Evolutionary conservation across 2,888 invertebrate genomes (phyloP).

Genomic region (Acronicta alni): DNA sequence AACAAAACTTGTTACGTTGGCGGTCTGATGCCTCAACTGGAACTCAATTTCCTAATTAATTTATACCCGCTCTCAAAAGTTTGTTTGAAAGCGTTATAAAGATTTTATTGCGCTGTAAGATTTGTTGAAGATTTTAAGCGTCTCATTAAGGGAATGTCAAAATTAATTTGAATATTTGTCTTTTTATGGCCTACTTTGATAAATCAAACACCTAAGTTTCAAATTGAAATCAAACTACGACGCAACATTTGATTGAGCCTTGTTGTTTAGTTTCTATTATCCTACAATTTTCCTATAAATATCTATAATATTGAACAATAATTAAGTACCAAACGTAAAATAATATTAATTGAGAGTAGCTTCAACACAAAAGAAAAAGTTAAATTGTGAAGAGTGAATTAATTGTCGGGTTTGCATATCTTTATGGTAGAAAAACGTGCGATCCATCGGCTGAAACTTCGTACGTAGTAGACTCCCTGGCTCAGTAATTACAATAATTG

Average conservation of each 20-base stretch:
- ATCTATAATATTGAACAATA: too few relatives aligned
- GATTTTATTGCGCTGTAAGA: constrained; percentile 63
- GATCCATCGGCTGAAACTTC: not conserved
- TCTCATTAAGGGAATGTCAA: constrained; percentile 33
- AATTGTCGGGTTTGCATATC: too few relatives aligned
- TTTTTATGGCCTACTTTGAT: not conserved
- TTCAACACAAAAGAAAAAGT: too few relatives aligned
- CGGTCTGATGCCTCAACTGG: constrained; percentile 69
- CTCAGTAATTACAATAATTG: not conserved
- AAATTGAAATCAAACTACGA: too few relatives aligned
- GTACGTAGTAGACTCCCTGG: not conserved
- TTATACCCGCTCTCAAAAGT: constrained; percentile 70
- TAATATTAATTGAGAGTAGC: too few relatives aligned
- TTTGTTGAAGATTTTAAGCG: constrained; percentile 38
- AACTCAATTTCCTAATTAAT: constrained; percentile 77
- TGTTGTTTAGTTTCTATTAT: too few relatives aligned
- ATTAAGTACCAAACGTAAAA: too few relatives aligned
- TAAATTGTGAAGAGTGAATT: too few relatives aligned
- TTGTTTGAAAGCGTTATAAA: constrained; percentile 63
- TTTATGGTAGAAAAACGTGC: too few relatives aligned
- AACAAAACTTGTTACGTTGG: constrained; percentile 72
- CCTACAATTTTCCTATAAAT: too few relatives aligned
- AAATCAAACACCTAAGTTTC: too few relatives aligned
- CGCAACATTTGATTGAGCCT: too few relatives aligned
- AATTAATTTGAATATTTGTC: constrained; percentile 22